Evolutionary conservation across 2,888 invertebrate genomes (phyloP), one percentile per base, ranked within the genome.

Genomic region (Cetonia aurata): DNA sequence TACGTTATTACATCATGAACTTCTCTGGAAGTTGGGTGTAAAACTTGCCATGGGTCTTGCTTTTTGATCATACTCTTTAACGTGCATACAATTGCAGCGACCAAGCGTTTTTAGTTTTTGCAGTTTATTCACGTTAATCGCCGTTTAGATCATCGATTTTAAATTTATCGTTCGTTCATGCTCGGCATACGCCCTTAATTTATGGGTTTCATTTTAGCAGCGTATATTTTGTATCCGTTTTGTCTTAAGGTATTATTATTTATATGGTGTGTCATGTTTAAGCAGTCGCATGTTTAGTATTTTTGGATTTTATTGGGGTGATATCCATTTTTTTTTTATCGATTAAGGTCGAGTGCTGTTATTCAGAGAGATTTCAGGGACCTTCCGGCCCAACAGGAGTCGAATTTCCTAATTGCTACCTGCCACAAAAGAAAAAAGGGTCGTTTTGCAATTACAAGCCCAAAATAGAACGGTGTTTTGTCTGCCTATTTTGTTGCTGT

Each of bases 311-410:
- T 69, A 62, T 53, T 53, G 41, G 50, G 60, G 13, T 67, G 13
- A 42, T 25, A 25, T 50, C 59, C 50, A 50, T 59, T 31, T 74
- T 77, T 76, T n/a, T 25, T 25, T 25, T 25, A 25, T 25, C 25
- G 1, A 25, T 25, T 25, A 25, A 76, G 62, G 77, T 73, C 78
- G 74, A 79, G 83, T 83, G 83, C 84, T 83, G 83, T 82, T 82
- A 82, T 77, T 79, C 78, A 81, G 83, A 83, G 83, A 83, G 83
- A 81, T 82, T 83, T 83, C 80, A 79, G 83, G 84, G 83, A 84
- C 81, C 79, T 80, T 82, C 82, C 83, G 82, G 81, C 83, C 83
- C 80, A 82, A 79, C 79, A 79, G 79, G 81, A 83, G 83, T 83
- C 83, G 83, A 83, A 81, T 79, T 79, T 79, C 79, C 79, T 80